phyloP scores from a whole-genome alignment of 2,113 vertebrate genomes.

The Otus sunia region DNA sequence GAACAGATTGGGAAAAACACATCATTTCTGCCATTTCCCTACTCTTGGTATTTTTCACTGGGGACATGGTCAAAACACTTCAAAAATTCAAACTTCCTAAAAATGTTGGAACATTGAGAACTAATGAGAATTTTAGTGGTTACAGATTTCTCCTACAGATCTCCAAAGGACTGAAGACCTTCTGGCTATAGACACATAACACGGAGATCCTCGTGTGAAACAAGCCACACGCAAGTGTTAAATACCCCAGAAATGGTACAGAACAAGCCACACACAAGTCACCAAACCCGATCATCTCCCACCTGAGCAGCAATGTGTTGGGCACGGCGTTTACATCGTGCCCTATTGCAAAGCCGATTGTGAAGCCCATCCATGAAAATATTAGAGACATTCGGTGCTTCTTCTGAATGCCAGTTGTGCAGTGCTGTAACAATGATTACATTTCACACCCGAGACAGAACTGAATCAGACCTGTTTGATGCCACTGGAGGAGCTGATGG shows the following conservation, averaged over 20 bases:
- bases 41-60: not conserved
- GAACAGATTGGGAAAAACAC: not conserved
- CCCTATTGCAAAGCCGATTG: not conserved
- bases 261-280: not conserved
- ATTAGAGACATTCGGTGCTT: not conserved
- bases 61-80: not conserved
- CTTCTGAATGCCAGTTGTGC: not conserved
- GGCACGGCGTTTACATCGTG: fast-evolving
- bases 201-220: not conserved
- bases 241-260: not conserved
- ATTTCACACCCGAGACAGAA: not conserved
- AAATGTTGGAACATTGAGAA: not conserved
- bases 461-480: slow-evolving; percentile 26
- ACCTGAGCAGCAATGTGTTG: not conserved
- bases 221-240: not conserved
- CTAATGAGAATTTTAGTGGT: not conserved
- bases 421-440: not conserved
- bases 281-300: not conserved
- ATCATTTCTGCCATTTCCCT: not conserved
- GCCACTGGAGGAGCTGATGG: slow-evolving; percentile 45
- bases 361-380: not conserved
- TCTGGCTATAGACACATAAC: not conserved
- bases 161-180: not conserved
- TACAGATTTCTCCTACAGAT: not conserved
- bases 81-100: not conserved